phyloP scores from a whole-genome alignment of 1,140 invertebrate species.

The Acyrthosiphon pisum region DNA sequence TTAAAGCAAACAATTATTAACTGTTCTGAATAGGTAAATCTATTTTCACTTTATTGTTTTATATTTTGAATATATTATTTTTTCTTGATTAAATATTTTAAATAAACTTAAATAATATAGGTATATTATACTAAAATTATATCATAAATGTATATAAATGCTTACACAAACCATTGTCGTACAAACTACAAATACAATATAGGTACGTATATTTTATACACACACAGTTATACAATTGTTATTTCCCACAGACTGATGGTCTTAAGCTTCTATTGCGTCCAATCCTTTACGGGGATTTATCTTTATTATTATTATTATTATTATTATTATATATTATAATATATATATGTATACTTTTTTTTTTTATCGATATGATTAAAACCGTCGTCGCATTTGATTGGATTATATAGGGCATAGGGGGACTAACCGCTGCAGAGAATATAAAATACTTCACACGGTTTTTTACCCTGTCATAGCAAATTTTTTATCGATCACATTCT shows the following conservation, averaged over 20 bases:
- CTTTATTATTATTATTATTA: not conserved
- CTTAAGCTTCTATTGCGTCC: conserved; percentile 9
- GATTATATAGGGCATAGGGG: conserved; percentile 15
- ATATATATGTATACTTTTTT: not conserved
- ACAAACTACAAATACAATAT: not conserved
- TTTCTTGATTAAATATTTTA: not conserved
- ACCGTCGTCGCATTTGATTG: conserved; percentile 45
- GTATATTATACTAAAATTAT: not conserved
- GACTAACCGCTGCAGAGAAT: conserved; percentile 19
- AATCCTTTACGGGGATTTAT: conserved; percentile 42
- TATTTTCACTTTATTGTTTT: not conserved
- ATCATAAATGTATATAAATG: not conserved
- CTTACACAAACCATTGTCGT: not conserved
- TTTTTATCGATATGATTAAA: conserved; percentile 46
- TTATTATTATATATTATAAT: not conserved
- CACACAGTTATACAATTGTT: not conserved
- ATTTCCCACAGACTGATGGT: conserved; percentile 27
- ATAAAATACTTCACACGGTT: conserved; percentile 42
- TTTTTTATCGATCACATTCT: conserved; percentile 36
- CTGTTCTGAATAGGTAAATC: not conserved
- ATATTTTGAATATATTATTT: not conserved
- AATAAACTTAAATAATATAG: not conserved
- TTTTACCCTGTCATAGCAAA: not conserved
- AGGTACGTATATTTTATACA: not conserved
- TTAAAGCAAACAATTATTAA: no score